phyloP scores from a whole-genome alignment of 1,140 invertebrate genomes.

The Proctacanthus coquilletti region DNA sequence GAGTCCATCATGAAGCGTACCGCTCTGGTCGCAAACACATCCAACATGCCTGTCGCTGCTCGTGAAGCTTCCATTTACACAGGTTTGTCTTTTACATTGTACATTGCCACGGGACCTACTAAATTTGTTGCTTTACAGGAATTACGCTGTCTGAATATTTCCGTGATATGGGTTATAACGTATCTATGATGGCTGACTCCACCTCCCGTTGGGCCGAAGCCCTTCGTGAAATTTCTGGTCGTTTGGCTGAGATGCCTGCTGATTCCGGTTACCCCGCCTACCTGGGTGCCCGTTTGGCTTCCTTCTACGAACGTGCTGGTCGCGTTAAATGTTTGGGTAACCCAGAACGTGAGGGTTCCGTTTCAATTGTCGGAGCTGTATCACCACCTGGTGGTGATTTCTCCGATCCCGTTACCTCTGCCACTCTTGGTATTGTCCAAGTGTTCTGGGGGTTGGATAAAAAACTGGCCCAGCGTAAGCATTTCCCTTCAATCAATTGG shows the following conservation, averaged over 20 bases:
- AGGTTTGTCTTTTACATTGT: constrained; percentile 1
- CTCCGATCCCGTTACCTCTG: constrained; percentile 98
- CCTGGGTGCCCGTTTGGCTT: constrained; percentile 91
- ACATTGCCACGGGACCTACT: neutral
- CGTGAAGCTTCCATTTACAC: constrained; percentile 99
- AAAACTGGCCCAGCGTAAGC: constrained; percentile 97
- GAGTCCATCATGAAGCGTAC: constrained; percentile 99
- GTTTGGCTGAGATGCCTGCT: constrained; percentile 99
- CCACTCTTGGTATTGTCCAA: constrained; percentile 97
- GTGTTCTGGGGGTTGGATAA: constrained; percentile 99
- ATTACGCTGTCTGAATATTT: constrained; percentile 98
- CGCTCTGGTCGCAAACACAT: constrained; percentile 96
- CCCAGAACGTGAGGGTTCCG: constrained; percentile 93
- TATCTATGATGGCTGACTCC: constrained; percentile 99
- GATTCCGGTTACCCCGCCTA: constrained; percentile 99
- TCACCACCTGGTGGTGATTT: constrained; percentile 99
- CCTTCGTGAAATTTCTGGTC: constrained; percentile 98
- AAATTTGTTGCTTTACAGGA: constrained; percentile 36
- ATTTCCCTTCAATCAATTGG: constrained; percentile 99
- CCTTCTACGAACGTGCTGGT: constrained; percentile 98
- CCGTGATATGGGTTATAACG: constrained; percentile 99
- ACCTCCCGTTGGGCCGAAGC: constrained; percentile 99
- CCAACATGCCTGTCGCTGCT: constrained; percentile 99
- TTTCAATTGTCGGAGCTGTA: constrained; percentile 98
- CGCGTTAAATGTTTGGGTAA: constrained; percentile 96